A percentile compares a stretch with the other conserved stretches of the same genome.
phyloP scores from a whole-genome alignment of 2,888 invertebrate species.

The Ypsolopha sequella region DNA sequence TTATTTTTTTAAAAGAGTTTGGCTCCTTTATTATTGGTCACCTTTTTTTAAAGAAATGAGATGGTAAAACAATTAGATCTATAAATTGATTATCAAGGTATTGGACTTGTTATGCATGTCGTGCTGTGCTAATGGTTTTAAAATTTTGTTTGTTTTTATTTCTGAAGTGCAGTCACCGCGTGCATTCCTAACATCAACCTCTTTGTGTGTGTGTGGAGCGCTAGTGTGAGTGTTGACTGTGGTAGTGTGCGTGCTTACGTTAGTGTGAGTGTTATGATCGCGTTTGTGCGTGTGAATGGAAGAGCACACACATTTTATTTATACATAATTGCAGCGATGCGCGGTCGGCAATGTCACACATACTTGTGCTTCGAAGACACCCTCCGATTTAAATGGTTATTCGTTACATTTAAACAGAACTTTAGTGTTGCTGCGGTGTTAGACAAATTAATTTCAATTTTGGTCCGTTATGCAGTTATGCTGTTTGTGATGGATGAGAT shows the following conservation, averaged over 20 bases:
- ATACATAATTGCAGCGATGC: constrained; percentile 63
- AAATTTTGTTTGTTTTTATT: constrained; percentile 69
- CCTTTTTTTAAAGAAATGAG: too few species aligned
- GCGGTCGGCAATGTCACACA: constrained; percentile 60
- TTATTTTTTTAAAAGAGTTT: too few species aligned
- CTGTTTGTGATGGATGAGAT: too few species aligned
- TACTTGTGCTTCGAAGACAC: constrained; percentile 42
- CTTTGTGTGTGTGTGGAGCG: constrained; percentile 35
- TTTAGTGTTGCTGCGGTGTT: too few species aligned
- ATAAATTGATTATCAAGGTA: too few species aligned
- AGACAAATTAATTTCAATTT: too few species aligned
- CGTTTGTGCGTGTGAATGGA: constrained; percentile 69
- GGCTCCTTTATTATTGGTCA: too few species aligned
- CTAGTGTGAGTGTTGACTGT: constrained; percentile 10
- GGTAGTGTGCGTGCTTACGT: constrained; percentile 29
- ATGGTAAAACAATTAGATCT: too few species aligned
- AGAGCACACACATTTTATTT: constrained; percentile 60
- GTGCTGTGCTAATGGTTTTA: constrained; percentile 26
- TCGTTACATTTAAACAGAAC: too few species aligned
- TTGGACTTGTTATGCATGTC: background rate
- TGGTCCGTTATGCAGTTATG: too few species aligned
- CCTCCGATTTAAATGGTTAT: constrained; percentile 47
- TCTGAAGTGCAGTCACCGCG: constrained; percentile 69
- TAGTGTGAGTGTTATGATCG: constrained; percentile 55
- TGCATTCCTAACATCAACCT: constrained; percentile 52